Evolutionary conservation across 2,888 invertebrate genomes (phyloP).

Genomic region (Dilophus febrilis): DNA sequence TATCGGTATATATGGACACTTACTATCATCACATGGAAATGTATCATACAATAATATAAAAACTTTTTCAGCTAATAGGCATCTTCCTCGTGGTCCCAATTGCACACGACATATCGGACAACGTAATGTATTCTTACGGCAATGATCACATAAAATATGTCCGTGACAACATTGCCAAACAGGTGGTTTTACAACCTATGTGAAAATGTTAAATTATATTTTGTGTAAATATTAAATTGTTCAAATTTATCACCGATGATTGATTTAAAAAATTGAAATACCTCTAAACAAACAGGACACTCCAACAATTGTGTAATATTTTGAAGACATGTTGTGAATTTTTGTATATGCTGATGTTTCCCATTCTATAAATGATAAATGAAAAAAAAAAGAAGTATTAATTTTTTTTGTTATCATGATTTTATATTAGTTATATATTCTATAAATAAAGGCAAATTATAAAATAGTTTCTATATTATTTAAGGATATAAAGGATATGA

Average conservation of each 20-base stretch:
- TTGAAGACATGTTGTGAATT: slow-evolving; percentile 31
- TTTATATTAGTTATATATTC: too few species aligned
- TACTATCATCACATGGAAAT: slow-evolving; percentile 26
- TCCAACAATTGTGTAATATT: slow-evolving; percentile 32
- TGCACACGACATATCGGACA: slow-evolving; percentile 33
- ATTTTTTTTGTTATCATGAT: not conserved
- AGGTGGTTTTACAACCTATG: slow-evolving; percentile 30
- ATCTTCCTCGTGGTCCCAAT: slow-evolving; percentile 30
- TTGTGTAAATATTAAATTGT: not conserved
- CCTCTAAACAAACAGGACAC: slow-evolving; percentile 34
- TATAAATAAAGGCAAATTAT: too few species aligned
- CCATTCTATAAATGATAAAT: slow-evolving; percentile 2
- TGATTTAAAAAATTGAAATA: too few species aligned
- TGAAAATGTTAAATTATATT: slow-evolving; percentile 9
- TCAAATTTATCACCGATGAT: too few species aligned
- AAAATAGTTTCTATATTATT: too few species aligned
- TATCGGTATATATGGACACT: too few species aligned
- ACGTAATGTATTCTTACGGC: slow-evolving; percentile 29
- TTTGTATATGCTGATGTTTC: slow-evolving; percentile 12
- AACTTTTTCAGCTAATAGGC: slow-evolving; percentile 32
- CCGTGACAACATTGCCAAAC: slow-evolving; percentile 34
- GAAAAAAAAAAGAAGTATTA: not conserved
- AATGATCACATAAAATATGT: slow-evolving; percentile 31
- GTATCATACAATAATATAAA: slow-evolving; percentile 28
- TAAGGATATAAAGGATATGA: too few species aligned